These are phyloP conservation scores for Drosophila prosaltans DNA, from an alignment of 1,140 invertebrate species.

Conservation along the genomic window DNA sequence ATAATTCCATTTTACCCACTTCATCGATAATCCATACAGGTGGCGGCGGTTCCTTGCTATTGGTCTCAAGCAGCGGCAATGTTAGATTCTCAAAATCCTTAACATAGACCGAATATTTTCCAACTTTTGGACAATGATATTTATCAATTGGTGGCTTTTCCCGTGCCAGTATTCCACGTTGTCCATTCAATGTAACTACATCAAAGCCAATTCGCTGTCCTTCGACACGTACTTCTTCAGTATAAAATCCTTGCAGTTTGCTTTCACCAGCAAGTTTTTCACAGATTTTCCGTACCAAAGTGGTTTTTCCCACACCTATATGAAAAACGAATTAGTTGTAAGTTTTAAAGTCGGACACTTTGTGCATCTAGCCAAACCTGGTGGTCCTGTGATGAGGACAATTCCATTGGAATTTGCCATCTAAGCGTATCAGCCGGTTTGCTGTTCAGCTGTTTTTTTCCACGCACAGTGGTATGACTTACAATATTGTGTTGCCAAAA, in stretches of 20 bases:
- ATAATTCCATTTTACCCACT: conserved; percentile 65
- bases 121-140: conserved; percentile 45
- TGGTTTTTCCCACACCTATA: conserved; percentile 61
- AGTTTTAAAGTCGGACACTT: not conserved
- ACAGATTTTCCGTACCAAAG: conserved; percentile 46
- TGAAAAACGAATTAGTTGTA: not conserved
- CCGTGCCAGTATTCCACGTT: conserved; percentile 47
- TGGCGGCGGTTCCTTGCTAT: not conserved
- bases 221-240: conserved; percentile 45
- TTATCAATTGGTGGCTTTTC: conserved; percentile 7
- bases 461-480: not conserved
- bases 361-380: conserved; percentile 29
- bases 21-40: conserved; percentile 57
- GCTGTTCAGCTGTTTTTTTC: not conserved
- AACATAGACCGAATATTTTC: conserved; percentile 61
- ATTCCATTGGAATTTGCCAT: conserved; percentile 29
- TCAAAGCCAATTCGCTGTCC: conserved; percentile 59
- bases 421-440: too few species aligned
- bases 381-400: conserved; percentile 53
- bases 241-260: conserved; percentile 56
- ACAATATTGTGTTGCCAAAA: not conserved
- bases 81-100: conserved; percentile 51
- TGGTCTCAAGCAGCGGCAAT: conserved; percentile 24
- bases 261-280: conserved; percentile 17
- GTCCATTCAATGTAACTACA: conserved; percentile 46